Evolutionary conservation across 1,140 invertebrate species (phyloP).

Genomic region (Trichomalopsis sarcophagae): DNA sequence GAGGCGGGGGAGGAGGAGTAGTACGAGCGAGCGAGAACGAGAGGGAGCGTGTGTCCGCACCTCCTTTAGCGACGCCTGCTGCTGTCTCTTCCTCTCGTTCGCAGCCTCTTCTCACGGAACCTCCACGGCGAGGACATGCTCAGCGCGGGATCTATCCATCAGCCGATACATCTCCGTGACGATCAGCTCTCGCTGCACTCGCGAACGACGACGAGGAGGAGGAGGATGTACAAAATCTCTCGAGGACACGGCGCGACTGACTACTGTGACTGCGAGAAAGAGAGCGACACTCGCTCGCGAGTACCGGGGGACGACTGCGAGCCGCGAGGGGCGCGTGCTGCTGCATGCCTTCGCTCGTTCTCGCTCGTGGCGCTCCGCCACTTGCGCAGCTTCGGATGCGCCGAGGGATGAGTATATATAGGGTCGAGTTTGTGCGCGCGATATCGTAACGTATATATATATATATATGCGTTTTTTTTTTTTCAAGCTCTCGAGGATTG

Average conservation of each 20-base stretch:
- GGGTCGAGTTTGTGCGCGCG: too few species aligned
- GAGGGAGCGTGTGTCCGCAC: slow-evolving; percentile 1
- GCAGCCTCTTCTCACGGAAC: background rate
- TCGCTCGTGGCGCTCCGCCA: background rate
- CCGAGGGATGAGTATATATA: background rate
- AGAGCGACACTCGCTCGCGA: slow-evolving; percentile 16
- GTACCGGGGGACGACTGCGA: slow-evolving; percentile 35
- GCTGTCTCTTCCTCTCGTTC: background rate
- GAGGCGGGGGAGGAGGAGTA: background rate
- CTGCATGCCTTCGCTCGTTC: background rate
- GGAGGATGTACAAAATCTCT: background rate
- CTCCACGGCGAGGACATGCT: too few species aligned
- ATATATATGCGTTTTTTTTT: too few species aligned
- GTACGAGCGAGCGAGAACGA: background rate
- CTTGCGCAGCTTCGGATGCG: background rate
- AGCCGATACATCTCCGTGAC: too few species aligned
- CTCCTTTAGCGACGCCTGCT: background rate
- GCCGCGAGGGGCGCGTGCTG: slow-evolving; percentile 23
- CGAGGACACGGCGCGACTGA: background rate
- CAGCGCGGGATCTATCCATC: too few species aligned
- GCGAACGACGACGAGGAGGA: background rate
- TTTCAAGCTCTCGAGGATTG: too few species aligned
- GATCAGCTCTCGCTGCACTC: too few species aligned
- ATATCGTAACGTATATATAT: too few species aligned
- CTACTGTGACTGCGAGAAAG: background rate